A percentile compares a stretch with the other conserved stretches of the same genome.
Conservation (phyloP, 2,797 vertebrate species). For the Eulemur rubriventer region DNA sequence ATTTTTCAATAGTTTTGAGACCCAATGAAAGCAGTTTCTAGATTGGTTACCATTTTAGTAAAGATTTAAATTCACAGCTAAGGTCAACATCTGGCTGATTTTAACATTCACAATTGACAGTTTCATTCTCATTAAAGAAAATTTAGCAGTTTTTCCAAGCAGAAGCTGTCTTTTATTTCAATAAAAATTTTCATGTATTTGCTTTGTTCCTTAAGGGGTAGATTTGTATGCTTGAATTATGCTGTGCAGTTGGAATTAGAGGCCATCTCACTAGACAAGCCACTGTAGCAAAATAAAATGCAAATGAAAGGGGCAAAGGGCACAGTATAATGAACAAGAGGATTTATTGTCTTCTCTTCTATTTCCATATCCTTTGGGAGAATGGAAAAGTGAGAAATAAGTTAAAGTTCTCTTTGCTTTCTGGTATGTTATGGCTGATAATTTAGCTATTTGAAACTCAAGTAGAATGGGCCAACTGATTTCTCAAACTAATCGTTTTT, state of each 20-base stretch:
- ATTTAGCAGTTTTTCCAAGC: constrained; percentile 29
- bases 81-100: constrained; percentile 57
- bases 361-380: constrained; percentile 13
- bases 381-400: constrained; percentile 9
- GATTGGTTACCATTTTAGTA: not conserved
- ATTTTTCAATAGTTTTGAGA: not conserved
- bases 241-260: not conserved
- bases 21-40: not conserved
- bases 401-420: not conserved
- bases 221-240: constrained; percentile 34
- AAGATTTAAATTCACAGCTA: constrained; percentile 42
- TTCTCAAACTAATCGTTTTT: constrained; percentile 31
- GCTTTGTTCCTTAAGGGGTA: not conserved
- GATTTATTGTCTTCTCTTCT: constrained; percentile 28
- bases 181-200: constrained; percentile 5
- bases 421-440: not conserved
- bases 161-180: constrained; percentile 33
- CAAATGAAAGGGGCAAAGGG: constrained; percentile 53
- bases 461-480: not conserved
- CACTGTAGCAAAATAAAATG: constrained; percentile 57
- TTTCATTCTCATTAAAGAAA: constrained; percentile 43
- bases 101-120: constrained; percentile 18
- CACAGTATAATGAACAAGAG: constrained; percentile 35
- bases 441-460: constrained; percentile 11
- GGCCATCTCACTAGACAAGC: not conserved